phyloP scores from a whole-genome alignment of 2,113 vertebrate species.

The Orcinus orca region DNA sequence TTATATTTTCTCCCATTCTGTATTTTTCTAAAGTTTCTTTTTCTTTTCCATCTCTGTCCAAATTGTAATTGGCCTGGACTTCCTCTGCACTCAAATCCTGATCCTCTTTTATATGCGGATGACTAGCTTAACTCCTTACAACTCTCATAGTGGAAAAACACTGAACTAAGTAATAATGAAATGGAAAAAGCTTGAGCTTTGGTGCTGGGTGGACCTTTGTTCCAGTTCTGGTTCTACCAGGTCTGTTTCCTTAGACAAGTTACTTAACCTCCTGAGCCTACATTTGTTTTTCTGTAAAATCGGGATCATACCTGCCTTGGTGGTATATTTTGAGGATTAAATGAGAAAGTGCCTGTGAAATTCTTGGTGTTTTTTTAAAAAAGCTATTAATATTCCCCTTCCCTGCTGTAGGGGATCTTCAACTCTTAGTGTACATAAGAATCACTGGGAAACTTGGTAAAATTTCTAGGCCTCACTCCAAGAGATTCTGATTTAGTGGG shows the following conservation, averaged over 20 bases:
- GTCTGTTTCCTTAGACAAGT: slow-evolving; percentile 1
- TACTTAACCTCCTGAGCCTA: slow-evolving; percentile 10
- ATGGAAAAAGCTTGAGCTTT: slow-evolving; percentile 27
- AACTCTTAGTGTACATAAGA: neutral
- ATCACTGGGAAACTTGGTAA: slow-evolving; percentile 9
- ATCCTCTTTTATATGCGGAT: neutral
- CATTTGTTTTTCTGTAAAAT: slow-evolving; percentile 47
- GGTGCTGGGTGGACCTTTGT: neutral
- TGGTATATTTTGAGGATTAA: slow-evolving; percentile 1
- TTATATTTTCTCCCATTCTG: neutral
- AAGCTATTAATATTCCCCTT: neutral
- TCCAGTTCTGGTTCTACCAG: slow-evolving; percentile 18
- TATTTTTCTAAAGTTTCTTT: slow-evolving; percentile 34
- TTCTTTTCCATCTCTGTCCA: neutral
- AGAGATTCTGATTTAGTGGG: slow-evolving; percentile 30
- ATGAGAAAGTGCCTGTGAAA: slow-evolving; percentile 13
- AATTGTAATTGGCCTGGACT: neutral
- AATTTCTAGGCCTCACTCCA: neutral
- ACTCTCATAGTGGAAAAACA: neutral
- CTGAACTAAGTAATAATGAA: slow-evolving; percentile 29
- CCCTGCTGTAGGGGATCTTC: neutral
- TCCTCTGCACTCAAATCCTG: neutral
- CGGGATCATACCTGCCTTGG: neutral
- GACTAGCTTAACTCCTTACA: slow-evolving; percentile 16
- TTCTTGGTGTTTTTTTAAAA: neutral